A percentile compares a stretch with the other conserved stretches of the same genome.
phyloP scores from a whole-genome alignment of 2,797 vertebrate genomes.

The Enteromius treurensis region DNA sequence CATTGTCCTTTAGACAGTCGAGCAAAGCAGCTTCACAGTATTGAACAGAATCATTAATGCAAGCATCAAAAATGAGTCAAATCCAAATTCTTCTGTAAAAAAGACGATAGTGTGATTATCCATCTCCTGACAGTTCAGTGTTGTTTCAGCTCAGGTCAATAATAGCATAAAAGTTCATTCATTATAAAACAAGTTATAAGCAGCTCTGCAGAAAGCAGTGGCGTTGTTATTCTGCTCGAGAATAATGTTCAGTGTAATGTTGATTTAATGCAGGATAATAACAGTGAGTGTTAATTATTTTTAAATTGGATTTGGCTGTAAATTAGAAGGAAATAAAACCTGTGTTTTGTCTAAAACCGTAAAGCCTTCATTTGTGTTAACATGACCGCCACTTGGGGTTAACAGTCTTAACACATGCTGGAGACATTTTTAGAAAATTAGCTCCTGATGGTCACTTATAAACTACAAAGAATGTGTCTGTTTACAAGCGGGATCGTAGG shows the following conservation, averaged over 20 bases:
- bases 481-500: constrained; percentile 30
- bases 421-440: constrained; percentile 34
- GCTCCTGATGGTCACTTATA: constrained; percentile 41
- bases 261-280: background rate
- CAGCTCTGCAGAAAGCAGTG: background rate
- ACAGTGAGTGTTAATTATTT: background rate
- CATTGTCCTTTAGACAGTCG: background rate
- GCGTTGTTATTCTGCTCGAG: background rate
- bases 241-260: background rate
- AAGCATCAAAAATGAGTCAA: background rate
- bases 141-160: background rate
- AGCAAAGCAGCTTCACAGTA: background rate
- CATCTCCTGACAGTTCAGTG: background rate
- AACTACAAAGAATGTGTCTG: constrained; percentile 40
- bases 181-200: background rate
- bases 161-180: background rate
- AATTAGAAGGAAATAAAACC: background rate
- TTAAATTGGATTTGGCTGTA: background rate
- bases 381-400: too few relatives aligned
- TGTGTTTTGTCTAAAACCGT: background rate
- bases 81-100: background rate
- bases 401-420: background rate
- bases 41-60: background rate
- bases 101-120: background rate
- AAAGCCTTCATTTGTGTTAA: too few relatives aligned